Evolutionary conservation across 2,113 vertebrate species (phyloP), one percentile per base, ranked within the genome.

Genomic region (Eulemur rufifrons): DNA sequence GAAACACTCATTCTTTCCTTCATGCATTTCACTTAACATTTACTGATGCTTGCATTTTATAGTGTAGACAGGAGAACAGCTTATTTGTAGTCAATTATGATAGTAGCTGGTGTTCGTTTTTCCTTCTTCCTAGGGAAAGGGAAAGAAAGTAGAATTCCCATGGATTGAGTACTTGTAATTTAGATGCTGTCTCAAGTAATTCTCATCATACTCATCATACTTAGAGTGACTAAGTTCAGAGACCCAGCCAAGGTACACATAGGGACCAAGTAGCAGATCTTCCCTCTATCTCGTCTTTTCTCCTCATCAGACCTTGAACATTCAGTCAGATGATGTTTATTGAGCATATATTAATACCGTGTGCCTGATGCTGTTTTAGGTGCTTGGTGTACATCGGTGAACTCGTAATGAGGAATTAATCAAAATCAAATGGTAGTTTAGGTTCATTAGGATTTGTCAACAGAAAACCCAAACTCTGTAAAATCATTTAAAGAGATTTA

Each of bases 1-100:
- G 9, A n/a, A n/a, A n/a, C 64, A 32, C 71, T 81, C 74, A 86
- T 86, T 92, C 34, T 81, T 74, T n/a, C 78, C 82, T 95, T 92
- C 56, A 21, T 68, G 17, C 45, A 63, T 89, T 82, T 81, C 74
- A 27, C 14, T 66, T 54, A 95, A 86, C 42, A 47, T 50, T 54
- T 86, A 76, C 37, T 71, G 59, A 89, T 71, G 73, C 42, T 88
- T 81, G 47, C 8, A 14, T 76, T 34, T 68, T 50, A 92, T 27
- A 59, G 10, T 42, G 14, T 39, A 82, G 50, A 76, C n/a, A 91
- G 11, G 68, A 34, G 13, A 63, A 77, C 6, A 27, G 50, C 47
- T 76, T 82, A 47, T 71, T 71, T 61, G 45, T 92, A 89, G 64
- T 94, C 61, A 73, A 27, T 77, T 76, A 63, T 68, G 54, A 54